Percentiles rank a stretch among this genome's conserved stretches.
phyloP scores from a whole-genome alignment of 2,888 invertebrate genomes.

The Dicyrtomina minuta region DNA sequence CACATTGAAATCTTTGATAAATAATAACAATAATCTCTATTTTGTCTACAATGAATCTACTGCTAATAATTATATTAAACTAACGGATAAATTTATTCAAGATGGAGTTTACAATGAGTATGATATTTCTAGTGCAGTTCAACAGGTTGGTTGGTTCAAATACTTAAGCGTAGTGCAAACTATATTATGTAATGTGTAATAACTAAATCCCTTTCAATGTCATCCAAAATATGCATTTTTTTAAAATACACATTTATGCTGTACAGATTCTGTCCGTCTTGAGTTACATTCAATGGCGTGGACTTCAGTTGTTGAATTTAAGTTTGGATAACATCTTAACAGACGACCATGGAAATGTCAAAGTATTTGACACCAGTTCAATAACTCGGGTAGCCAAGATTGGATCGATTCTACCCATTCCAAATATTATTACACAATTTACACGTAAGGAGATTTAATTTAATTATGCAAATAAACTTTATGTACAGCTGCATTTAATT shows the following conservation, averaged over 20 bases:
- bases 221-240: not conserved
- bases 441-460: constrained; percentile 16
- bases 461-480: constrained; percentile 56
- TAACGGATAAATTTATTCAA: constrained; percentile 30
- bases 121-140: constrained; percentile 29
- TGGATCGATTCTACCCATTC: constrained; percentile 34
- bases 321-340: constrained; percentile 43
- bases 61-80: constrained; percentile 22
- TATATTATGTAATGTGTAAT: not conserved
- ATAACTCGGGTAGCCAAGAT: constrained; percentile 31
- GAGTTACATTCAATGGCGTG: constrained; percentile 85
- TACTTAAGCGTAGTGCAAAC: not conserved
- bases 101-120: constrained; percentile 30
- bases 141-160: constrained; percentile 21
- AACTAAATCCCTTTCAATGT: not conserved
- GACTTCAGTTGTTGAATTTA: constrained; percentile 66
- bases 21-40: constrained; percentile 27
- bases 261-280: constrained; percentile 80
- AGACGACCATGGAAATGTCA: constrained; percentile 31
- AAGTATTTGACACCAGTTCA: constrained; percentile 33
- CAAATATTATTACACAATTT: constrained; percentile 26
- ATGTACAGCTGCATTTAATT: constrained; percentile 80
- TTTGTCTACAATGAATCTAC: constrained; percentile 29
- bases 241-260: too few species aligned
- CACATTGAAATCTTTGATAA: constrained; percentile 19